Evolutionary conservation across 2,113 vertebrate genomes (phyloP).

Genomic region (Thoracochromis brauschi): DNA sequence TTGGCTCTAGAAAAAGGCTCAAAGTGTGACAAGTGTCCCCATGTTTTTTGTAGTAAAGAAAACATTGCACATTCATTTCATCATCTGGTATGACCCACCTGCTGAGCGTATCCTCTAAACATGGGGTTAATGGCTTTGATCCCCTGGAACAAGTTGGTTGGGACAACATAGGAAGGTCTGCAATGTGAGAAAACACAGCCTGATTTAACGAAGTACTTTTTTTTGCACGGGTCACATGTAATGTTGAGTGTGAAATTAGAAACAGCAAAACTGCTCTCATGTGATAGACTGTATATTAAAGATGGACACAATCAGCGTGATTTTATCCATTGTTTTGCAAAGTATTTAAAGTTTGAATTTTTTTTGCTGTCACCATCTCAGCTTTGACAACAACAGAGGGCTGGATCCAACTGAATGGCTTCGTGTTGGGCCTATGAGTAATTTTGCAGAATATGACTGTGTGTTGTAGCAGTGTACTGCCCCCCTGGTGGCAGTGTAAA

Average conservation of each 20-base stretch:
- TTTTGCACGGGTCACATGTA: background rate
- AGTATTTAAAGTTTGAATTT: background rate
- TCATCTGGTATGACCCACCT: conserved; percentile 72
- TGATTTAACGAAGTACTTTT: background rate
- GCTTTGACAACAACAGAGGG: background rate
- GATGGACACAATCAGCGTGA: background rate
- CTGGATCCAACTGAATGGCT: background rate
- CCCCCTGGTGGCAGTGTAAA: background rate
- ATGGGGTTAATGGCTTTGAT: conserved; percentile 96
- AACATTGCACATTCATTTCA: background rate
- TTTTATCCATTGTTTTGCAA: background rate
- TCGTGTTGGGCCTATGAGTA: background rate
- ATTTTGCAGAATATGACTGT: background rate
- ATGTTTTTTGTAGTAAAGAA: background rate
- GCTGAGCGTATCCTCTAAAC: conserved; percentile 95
- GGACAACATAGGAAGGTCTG: conserved; percentile 91
- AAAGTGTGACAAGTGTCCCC: background rate
- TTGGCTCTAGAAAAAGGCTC: background rate
- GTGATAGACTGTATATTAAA: background rate
- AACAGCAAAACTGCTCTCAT: background rate
- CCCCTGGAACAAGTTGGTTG: conserved; percentile 94
- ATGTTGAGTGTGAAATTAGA: background rate
- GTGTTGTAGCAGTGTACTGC: background rate
- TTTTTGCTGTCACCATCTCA: rapidly evolving
- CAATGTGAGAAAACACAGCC: conserved; percentile 18